A percentile compares a stretch with the other conserved stretches of the same genome.
These are phyloP conservation scores for Pavo muticus DNA, from an alignment of 2,113 vertebrate genomes.

Conservation along the genomic window DNA sequence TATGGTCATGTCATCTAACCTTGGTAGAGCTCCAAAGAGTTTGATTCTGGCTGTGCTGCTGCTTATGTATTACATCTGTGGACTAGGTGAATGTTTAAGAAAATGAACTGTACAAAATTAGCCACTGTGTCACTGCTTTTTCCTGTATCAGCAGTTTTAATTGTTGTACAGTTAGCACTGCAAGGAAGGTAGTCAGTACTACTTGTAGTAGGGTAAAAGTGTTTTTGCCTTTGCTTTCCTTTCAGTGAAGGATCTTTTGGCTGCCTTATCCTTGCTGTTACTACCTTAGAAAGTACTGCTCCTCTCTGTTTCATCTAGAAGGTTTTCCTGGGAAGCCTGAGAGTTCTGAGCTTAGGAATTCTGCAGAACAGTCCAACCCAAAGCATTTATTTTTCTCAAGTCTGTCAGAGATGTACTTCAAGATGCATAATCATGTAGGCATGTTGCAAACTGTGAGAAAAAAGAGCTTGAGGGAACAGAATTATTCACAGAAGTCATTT, in stretches of 20 bases:
- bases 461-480: neutral
- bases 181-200: neutral
- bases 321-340: neutral
- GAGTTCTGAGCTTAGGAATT: neutral
- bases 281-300: neutral
- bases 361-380: neutral
- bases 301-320: neutral
- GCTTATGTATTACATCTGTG: neutral
- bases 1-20: neutral
- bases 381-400: neutral
- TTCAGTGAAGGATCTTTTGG: neutral
- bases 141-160: neutral
- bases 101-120: neutral
- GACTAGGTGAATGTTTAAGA: slow-evolving; percentile 19
- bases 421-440: neutral
- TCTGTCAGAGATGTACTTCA: neutral
- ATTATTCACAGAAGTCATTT: neutral
- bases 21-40: neutral
- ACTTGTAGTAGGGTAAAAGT: neutral
- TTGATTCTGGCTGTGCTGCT: neutral
- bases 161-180: neutral
- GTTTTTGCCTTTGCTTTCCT: neutral
- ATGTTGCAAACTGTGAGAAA: neutral
- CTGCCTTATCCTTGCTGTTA: neutral
- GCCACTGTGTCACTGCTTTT: neutral